These are phyloP conservation scores for Calyptomena viridis DNA, from an alignment of 2,113 vertebrate genomes.

Conservation along the genomic window DNA sequence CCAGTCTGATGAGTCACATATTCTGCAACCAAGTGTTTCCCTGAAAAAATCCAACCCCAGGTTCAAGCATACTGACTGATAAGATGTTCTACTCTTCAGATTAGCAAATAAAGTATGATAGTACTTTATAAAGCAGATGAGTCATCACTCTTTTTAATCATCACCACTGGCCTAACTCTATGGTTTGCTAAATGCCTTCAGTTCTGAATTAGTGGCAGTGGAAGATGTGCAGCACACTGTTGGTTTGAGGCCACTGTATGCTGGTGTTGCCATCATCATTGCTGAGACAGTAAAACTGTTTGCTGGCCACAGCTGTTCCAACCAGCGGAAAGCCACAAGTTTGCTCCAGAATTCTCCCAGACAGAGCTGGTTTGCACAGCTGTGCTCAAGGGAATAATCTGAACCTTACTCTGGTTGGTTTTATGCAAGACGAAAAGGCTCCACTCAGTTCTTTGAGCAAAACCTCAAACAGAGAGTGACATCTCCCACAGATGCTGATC, in stretches of 20 bases:
- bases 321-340: not conserved
- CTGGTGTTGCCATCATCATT: not conserved
- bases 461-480: not conserved
- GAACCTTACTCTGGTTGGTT: not conserved
- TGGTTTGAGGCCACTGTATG: fast-evolving
- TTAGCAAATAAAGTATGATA: not conserved
- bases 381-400: not conserved
- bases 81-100: not conserved
- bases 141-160: not conserved
- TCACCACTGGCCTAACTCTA: not conserved
- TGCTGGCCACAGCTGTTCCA: not conserved
- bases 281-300: not conserved
- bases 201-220: not conserved
- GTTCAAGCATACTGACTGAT: not conserved
- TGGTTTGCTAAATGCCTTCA: not conserved
- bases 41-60: not conserved
- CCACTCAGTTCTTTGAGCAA: not conserved
- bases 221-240: not conserved
- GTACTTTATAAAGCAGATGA: not conserved
- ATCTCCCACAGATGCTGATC: not conserved
- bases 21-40: not conserved
- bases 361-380: conserved; percentile 8
- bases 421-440: not conserved
- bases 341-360: not conserved
- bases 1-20: not conserved